phyloP scores from a whole-genome alignment of 2,888 invertebrate species.

The Aleiodes alternator region DNA sequence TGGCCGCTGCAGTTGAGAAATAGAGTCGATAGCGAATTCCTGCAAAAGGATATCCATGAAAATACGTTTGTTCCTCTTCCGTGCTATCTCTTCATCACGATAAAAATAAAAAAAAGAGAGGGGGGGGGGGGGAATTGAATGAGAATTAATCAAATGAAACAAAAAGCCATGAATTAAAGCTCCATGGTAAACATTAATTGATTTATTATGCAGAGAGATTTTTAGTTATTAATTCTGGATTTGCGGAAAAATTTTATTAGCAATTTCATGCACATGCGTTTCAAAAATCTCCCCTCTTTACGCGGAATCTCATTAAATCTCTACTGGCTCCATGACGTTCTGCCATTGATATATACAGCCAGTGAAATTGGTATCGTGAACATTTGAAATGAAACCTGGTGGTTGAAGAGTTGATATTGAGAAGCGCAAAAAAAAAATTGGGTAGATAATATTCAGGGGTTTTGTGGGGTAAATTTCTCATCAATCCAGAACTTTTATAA shows the following conservation, averaged over 20 bases:
- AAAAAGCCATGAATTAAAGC: no score
- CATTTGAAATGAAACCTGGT: constrained; percentile 14
- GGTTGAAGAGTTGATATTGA: background rate
- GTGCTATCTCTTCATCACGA: constrained; percentile 20
- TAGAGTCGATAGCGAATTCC: constrained; percentile 38
- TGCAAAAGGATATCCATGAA: constrained; percentile 26
- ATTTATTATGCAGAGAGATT: constrained; percentile 24
- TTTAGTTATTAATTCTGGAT: constrained; percentile 32
- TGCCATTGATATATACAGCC: constrained; percentile 38
- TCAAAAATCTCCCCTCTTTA: constrained; percentile 28
- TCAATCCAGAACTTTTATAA: background rate
- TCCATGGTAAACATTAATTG: background rate
- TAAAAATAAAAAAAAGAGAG: constrained; percentile 13
- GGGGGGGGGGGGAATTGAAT: constrained; percentile 9
- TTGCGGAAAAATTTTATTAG: constrained; percentile 53
- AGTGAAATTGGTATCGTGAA: constrained; percentile 38
- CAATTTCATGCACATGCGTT: constrained; percentile 58
- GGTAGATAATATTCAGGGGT: background rate
- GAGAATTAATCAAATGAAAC: no score
- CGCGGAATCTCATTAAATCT: constrained; percentile 57
- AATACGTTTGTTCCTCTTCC: constrained; percentile 21
- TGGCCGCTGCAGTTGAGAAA: constrained; percentile 29
- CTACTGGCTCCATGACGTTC: constrained; percentile 40
- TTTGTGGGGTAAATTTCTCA: background rate
- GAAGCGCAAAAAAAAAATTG: background rate